Evolutionary conservation across 2,888 invertebrate genomes (phyloP), one percentile per base, ranked within the genome.

Genomic region (Yponomeuta malinellus): DNA sequence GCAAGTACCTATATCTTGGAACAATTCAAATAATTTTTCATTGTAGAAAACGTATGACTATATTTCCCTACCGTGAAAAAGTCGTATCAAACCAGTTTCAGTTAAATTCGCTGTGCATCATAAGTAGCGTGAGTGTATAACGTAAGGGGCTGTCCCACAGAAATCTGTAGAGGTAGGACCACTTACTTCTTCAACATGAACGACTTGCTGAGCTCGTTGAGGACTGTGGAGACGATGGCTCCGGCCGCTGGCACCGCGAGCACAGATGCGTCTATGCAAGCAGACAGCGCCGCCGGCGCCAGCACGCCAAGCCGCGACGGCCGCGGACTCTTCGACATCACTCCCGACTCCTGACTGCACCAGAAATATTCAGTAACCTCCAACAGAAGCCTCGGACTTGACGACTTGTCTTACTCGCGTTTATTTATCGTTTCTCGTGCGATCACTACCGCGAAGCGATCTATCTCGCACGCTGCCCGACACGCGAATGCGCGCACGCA

Each of bases 181-280:
- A 84, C 88, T 88, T 77, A 92, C 91, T 86, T 92, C 75, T 92
- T 92, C 31, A 92, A 82, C 91, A 92, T 90, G 75, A 92, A 92
- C 63, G 91, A 91, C 74, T 90, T 91, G 83, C 90, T 91, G 70
- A 92, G 86, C 73, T 92, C 91, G 77, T 89, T 89, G 48, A 92
- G 86, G 59, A 92, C 90, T 1, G 90, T 91, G 72, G 90, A 89
- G 66, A 92, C 88, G 72, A 91, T 89, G 48, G 90, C 92, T 0
- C 91, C 90, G 9, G 92, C 92, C 0, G 90, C 90, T 2, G 92
- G 92, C 74, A 90, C 92, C 0, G 90, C 91, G 72, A 91, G 78
- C 73, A 90, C 89, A 52, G 92, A 92, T 0, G 92, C 92, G 75
- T 90, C 90, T 85, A 90, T 88, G 75, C 91, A 91, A 33, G 85